Evolutionary conservation across 2,888 invertebrate species (phyloP).

Genomic region (Dyspetes luteomarginatus): DNA sequence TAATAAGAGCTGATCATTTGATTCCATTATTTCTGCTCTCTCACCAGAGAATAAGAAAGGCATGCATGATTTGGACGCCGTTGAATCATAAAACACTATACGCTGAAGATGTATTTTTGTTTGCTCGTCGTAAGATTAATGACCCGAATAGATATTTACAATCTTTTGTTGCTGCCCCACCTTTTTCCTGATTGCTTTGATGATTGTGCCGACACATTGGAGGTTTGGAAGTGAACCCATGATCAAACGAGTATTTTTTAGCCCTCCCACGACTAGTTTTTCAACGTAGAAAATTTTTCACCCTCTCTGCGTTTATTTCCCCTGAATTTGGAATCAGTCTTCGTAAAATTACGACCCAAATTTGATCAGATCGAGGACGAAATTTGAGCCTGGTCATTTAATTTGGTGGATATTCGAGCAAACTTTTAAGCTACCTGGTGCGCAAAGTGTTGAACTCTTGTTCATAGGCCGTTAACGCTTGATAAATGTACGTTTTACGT

Average conservation of each 20-base stretch:
- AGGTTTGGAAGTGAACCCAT: no score
- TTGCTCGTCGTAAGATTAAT: neutral
- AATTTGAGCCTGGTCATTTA: no score
- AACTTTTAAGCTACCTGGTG: neutral
- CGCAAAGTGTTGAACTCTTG: neutral
- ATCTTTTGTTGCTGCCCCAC: neutral
- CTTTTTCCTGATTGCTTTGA: no score
- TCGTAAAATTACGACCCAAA: no score
- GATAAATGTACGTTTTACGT: slow-evolving; percentile 2
- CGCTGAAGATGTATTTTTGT: neutral
- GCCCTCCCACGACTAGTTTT: no score
- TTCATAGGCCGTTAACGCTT: neutral
- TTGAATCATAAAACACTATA: neutral
- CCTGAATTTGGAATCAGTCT: no score
- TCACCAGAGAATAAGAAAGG: neutral
- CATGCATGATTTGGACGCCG: neutral
- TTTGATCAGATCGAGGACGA: no score
- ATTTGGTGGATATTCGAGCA: neutral
- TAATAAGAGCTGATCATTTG: neutral
- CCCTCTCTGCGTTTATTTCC: no score
- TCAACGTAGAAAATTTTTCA: no score
- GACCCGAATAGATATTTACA: neutral
- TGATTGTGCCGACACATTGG: no score
- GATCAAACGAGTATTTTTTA: no score
- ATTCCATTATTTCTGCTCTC: neutral